Percentiles rank a stretch among this genome's conserved stretches.
Evolutionary conservation across 2,113 vertebrate species (phyloP).

Genomic region (Leptobrachium ailaonicum): DNA sequence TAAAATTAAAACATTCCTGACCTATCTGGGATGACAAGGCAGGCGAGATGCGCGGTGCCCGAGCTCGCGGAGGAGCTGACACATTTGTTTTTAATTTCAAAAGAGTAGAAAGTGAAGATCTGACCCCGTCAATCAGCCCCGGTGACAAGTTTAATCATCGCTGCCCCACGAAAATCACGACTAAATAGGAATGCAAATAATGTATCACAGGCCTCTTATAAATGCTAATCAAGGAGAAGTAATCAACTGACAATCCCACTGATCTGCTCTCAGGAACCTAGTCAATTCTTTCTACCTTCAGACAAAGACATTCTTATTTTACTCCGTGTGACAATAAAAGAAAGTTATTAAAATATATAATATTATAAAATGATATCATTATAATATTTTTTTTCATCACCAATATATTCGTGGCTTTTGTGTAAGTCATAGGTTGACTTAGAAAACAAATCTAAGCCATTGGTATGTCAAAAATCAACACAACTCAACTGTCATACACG

Average conservation of each 20-base stretch:
- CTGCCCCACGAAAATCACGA: slow-evolving; percentile 93
- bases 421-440: no score
- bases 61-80: slow-evolving; percentile 86
- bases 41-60: slow-evolving; percentile 78
- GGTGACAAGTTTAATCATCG: slow-evolving; percentile 99
- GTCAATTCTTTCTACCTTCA: slow-evolving; percentile 75
- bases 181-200: slow-evolving; percentile 99
- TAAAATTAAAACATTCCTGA: slow-evolving; percentile 99
- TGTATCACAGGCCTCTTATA: slow-evolving; percentile 96
- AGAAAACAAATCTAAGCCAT: no score
- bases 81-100: slow-evolving; percentile 91
- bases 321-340: no score
- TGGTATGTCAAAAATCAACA: no score
- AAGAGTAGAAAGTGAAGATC: slow-evolving; percentile 95
- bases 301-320: slow-evolving; percentile 59
- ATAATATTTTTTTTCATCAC: no score
- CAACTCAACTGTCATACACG: no score
- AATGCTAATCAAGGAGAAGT: slow-evolving; percentile 99
- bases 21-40: slow-evolving; percentile 87
- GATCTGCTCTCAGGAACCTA: slow-evolving; percentile 88
- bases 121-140: slow-evolving; percentile 98
- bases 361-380: no score
- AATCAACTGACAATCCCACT: slow-evolving; percentile 98
- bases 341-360: no score
- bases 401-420: no score